Base-by-base conservation (phyloP, 2,113 vertebrate genomes). In the Chauna torquata region DNA sequence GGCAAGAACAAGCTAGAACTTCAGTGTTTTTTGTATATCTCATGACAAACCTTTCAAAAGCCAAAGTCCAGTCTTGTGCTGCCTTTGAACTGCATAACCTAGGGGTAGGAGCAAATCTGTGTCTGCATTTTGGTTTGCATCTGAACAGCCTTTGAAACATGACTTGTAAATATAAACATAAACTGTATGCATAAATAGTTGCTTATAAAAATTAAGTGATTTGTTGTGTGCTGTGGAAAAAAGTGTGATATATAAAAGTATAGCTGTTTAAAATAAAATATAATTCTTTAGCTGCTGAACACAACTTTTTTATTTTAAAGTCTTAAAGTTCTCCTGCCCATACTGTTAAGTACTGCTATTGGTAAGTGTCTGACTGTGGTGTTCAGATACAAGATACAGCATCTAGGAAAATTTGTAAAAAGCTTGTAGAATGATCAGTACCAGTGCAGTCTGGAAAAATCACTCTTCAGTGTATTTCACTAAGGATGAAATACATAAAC, bases 81-180 rank as follows among this genome's bases (percentile, higher is more conserved):
- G 65, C 52, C 58, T 52, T 87, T 79, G 70, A 59, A 65, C 59
- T 86, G 28, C 40, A 18, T 71, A 78, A 76, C 25, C 3, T 9
- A 23, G 70, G 77, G 52, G 57, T 59, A 58, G 65, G 27, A 92
- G 72, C n/a, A 91, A 96, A 96, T 82, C 81, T 92, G 38, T 64
- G 77, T 42, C 55, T 84, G 57, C 34, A 71, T 86, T 81, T 91
- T 70, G 54, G 36, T 80, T 92, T 84, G 12, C 30, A 24, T 44
- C n/a, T 81, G 24, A 78, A 42, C 68, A 92, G 59, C n/a, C 79
- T 90, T 89, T 91, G 65, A 81, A 96, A 68, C 77, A 66, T 28
- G 88, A 78, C 28, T 59, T 82, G 49, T 91, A 91, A 92, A 91
- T 87, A 55, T 34, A 90, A 92, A 91, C 88, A 52, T 30, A 80